Percentiles rank a stretch among this genome's conserved stretches.
phyloP scores from a whole-genome alignment of 2,888 invertebrate species.

The Argyra leucocephala region DNA sequence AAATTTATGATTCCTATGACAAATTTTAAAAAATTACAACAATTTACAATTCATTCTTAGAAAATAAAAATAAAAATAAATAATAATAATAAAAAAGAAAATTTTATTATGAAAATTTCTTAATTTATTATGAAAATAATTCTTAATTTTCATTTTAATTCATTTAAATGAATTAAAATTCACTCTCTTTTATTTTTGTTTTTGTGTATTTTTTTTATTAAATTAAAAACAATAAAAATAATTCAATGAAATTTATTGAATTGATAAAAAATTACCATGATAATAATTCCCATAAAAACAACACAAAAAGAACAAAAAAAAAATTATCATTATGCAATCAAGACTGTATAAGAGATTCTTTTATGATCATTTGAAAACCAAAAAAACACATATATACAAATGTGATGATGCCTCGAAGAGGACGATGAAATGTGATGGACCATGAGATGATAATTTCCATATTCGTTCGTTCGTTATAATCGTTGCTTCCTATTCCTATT shows the following conservation, averaged over 20 bases:
- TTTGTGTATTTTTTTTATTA: background rate
- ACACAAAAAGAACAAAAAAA: background rate
- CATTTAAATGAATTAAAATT: background rate
- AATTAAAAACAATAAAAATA: background rate
- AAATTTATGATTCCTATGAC: no score
- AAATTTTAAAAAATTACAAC: no score
- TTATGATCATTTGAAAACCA: background rate
- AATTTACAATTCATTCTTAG: no score
- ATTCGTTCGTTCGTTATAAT: no score
- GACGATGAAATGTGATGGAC: no score
- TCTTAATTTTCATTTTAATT: background rate
- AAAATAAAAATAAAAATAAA: no score
- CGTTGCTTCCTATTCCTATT: no score
- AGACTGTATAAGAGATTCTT: background rate
- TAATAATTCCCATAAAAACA: constrained; percentile 2
- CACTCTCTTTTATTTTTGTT: background rate
- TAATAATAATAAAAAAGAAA: no score
- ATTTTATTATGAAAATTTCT: background rate
- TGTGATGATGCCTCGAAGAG: no score
- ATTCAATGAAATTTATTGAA: constrained; percentile 4
- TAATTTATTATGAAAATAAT: constrained; percentile 4
- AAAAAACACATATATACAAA: background rate
- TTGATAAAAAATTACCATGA: constrained; percentile 11
- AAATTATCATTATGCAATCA: background rate
- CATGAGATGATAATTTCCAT: no score